These are phyloP conservation scores for Zaprionus obscuricornis DNA, from an alignment of 2,888 invertebrate genomes.

Conservation along the genomic window DNA sequence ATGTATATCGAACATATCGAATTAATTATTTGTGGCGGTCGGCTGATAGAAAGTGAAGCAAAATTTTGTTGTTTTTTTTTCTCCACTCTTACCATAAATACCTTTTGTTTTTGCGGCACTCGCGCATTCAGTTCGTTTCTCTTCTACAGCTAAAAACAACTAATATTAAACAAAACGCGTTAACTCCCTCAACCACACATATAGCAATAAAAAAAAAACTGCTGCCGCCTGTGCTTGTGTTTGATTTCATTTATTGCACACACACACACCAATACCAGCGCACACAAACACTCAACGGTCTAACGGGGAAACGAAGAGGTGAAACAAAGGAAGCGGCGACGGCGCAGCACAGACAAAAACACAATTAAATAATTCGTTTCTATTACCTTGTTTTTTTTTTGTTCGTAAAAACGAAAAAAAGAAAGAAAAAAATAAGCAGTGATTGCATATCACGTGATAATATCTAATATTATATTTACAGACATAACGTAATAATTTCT, in stretches of 20 bases:
- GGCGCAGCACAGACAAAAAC: conserved; percentile 53
- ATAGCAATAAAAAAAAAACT: no score
- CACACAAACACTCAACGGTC: conserved; percentile 5
- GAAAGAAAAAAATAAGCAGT: conserved; percentile 22
- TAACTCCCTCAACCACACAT: no score
- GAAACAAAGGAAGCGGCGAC: conserved; percentile 68
- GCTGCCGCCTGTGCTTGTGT: conserved; percentile 39
- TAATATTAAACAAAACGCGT: conserved; percentile 45
- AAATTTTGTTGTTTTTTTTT: conserved; percentile 56
- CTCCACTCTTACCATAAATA: conserved; percentile 57
- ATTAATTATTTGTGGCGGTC: conserved; percentile 42
- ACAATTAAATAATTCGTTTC: conserved; percentile 57
- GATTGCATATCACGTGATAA: conserved; percentile 64
- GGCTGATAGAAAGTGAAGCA: conserved; percentile 23
- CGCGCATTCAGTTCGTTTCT: conserved; percentile 62
- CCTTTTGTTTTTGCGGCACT: conserved; percentile 63
- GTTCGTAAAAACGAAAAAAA: conserved; percentile 30
- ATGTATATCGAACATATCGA: background rate
- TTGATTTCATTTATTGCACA: conserved; percentile 46
- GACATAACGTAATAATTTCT: conserved; percentile 28
- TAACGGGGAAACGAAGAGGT: conserved; percentile 40
- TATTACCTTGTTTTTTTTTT: conserved; percentile 32
- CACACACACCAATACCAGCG: no score
- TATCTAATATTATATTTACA: conserved; percentile 58
- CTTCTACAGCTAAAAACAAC: conserved; percentile 52